Percentiles rank a stretch among this genome's conserved stretches.
Conservation (phyloP, 2,113 vertebrate genomes). For the Struthidea cinerea region DNA sequence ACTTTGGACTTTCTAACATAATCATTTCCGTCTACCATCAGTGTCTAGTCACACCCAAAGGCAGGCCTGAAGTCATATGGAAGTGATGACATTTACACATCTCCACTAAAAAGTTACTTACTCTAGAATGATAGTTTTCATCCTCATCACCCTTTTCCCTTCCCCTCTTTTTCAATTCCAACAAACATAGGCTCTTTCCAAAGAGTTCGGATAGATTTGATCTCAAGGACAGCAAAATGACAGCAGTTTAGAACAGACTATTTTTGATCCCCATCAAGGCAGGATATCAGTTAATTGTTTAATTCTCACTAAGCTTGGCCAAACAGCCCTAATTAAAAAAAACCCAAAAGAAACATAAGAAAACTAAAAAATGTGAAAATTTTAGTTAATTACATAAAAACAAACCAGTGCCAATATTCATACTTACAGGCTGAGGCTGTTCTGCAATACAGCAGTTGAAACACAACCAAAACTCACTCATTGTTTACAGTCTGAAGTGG, state of each 20-base stretch:
- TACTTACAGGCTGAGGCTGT: conserved; percentile 88
- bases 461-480: conserved; percentile 92
- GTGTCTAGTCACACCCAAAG: not conserved
- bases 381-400: not conserved
- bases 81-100: not conserved
- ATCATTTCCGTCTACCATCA: not conserved
- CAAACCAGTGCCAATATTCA: not conserved
- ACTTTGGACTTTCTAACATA: not conserved
- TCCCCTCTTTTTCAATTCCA: not conserved
- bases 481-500: conserved; percentile 69
- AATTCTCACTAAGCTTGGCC: not conserved
- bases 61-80: not conserved
- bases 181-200: not conserved
- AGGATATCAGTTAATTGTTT: not conserved
- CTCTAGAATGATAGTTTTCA: not conserved
- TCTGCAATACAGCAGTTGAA: conserved; percentile 94
- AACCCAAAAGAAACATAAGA: not conserved
- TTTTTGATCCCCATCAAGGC: not conserved
- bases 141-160: not conserved
- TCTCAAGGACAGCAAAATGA: not conserved
- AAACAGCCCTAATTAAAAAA: not conserved
- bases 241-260: not conserved
- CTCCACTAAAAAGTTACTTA: not conserved
- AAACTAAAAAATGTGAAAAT: not conserved
- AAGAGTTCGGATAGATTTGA: not conserved